These are phyloP conservation scores for Prionailurus bengalensis DNA, from an alignment of 2,113 vertebrate species.

Conservation along the genomic window DNA sequence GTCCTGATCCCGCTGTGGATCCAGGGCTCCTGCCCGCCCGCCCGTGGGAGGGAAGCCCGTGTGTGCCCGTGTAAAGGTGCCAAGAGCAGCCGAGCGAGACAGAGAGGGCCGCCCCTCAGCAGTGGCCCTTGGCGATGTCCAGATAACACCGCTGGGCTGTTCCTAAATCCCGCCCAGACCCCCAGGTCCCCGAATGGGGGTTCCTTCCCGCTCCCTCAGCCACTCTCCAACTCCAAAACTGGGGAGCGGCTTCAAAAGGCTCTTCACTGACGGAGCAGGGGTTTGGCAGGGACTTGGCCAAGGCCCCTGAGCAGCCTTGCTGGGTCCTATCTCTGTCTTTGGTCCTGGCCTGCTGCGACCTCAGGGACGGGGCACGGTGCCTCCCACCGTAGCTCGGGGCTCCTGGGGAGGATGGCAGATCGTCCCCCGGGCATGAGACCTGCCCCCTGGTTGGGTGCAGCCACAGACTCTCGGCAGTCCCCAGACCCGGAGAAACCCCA, in stretches of 20 bases:
- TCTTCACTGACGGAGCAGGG: no score
- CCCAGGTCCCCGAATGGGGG: background rate
- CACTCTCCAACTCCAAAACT: background rate
- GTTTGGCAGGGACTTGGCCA: no score
- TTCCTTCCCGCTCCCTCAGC: background rate
- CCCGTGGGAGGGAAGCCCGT: background rate
- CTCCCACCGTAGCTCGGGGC: background rate
- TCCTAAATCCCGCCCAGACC: background rate
- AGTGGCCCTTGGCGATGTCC: no score
- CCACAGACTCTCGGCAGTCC: background rate
- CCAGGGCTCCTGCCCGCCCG: background rate
- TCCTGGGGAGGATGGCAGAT: background rate
- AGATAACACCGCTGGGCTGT: background rate
- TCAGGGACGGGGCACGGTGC: rapidly evolving
- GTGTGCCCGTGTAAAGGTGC: background rate
- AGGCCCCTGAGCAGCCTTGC: no score
- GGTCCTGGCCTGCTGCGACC: background rate
- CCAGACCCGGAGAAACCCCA: background rate
- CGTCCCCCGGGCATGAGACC: background rate
- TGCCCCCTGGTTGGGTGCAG: background rate
- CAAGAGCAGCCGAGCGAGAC: background rate
- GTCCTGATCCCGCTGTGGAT: background rate
- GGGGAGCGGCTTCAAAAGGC: background rate
- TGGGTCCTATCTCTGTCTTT: background rate
- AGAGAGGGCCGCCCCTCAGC: background rate